Base-by-base conservation (phyloP, 2,113 vertebrate genomes). In the Cyanoderma ruficeps region DNA sequence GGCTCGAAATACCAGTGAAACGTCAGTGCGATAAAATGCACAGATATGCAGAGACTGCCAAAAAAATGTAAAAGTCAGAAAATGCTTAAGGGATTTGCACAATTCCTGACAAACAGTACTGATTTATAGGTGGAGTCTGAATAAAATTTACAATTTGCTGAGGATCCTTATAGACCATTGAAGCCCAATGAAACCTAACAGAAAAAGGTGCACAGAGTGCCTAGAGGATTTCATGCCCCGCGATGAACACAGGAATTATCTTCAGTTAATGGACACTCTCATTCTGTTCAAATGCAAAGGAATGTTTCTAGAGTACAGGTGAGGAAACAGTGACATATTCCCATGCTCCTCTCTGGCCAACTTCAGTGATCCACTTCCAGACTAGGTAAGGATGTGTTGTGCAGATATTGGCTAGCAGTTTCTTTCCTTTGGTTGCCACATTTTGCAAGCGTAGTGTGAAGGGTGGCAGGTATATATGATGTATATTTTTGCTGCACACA, bases 31-130 rank as follows among this genome's bases (percentile, higher is more conserved):
- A 89, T 93, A 75, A 86, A 92, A 83, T 82, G 71, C 56, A 95
- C 76, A 95, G 83, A 93, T 94, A 83, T 3, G 8, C 37, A 39
- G 60, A 81, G 37, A 33, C 60, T 3, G 37, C 93, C 68, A 93
- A 53, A 81, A 82, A 94, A 81, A 42, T 49, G 41, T 37, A 72
- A 78, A 88, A 82, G 65, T 74, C 64, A 86, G 72, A 96, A 94
- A 90, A 83, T 75, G 25, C 80, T 96, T 86, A 64, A 81, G 65
- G 72, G 69, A 88, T 93, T 95, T 95, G 52, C 76, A 78, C 80
- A 57, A 88, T 93, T 93, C 47, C 41, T 86, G 60, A 91, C 64
- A 67, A 83, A 70, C 33, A 59, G 41, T 55, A n/a, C 37, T 89
- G 80, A 80, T 92, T 89, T 86, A 81, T 77, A 89, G 75, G 64